phyloP scores from a whole-genome alignment of 1,140 invertebrate genomes.

The Mactra quadrangularis region DNA sequence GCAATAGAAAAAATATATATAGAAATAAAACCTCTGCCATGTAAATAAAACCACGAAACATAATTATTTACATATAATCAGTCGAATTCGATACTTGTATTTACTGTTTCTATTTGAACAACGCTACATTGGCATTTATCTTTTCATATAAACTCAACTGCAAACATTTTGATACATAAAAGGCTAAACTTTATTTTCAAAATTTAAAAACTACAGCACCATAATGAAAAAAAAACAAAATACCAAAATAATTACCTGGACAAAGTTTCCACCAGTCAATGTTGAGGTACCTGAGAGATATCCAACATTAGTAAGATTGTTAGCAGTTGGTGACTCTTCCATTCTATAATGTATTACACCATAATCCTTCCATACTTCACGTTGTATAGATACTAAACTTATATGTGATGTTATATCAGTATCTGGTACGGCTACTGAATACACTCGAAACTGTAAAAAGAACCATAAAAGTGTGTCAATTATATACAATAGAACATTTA shows the following conservation, averaged over 20 bases:
- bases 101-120: neutral
- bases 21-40: neutral
- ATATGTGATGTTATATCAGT: slow-evolving; percentile 40
- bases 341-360: slow-evolving; percentile 49
- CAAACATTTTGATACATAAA: neutral
- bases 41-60: too few species aligned
- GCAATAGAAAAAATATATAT: slow-evolving; percentile 5
- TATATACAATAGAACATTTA: too few species aligned
- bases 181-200: neutral
- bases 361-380: slow-evolving; percentile 49
- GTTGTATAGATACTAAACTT: slow-evolving; percentile 30
- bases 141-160: neutral
- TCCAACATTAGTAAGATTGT: slow-evolving; percentile 34
- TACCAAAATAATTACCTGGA: slow-evolving; percentile 9
- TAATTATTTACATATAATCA: too few species aligned
- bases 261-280: slow-evolving; percentile 39
- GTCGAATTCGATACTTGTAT: neutral
- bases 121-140: neutral
- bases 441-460: slow-evolving; percentile 43
- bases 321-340: slow-evolving; percentile 17
- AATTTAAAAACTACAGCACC: neutral
- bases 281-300: neutral
- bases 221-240: neutral
- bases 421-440: slow-evolving; percentile 45
- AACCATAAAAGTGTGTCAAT: too few species aligned